Evolutionary conservation across 1,140 invertebrate genomes (phyloP), one percentile per base, ranked within the genome.

Genomic region (Aphidius gifuensis): DNA sequence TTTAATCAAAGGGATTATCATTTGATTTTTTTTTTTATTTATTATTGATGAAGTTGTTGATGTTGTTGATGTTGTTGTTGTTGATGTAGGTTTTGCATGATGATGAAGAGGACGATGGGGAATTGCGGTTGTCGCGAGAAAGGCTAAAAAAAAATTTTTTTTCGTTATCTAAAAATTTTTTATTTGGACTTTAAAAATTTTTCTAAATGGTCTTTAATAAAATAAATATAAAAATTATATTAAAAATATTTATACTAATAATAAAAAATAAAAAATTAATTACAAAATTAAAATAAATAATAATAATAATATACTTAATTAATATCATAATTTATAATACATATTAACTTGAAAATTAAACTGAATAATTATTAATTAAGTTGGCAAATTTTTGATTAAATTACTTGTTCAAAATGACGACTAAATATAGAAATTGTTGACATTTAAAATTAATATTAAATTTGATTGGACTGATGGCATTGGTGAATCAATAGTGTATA

Each of bases 31-130:
- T 32, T 32, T 32, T 32, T 32, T 32, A 32, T 32, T 32, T 32
- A 32, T 32, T 32, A 32, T 32, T 32, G 23, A 32, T 32, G 23
- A 23, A n/a, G n/a, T n/a, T 23, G 23, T 23, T 23, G 23, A 32
- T 32, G 69, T 69, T 60, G 64, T 65, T 56, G 38, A 66, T 63
- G 54, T 48, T 51, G 55, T 48, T 51, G 55, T 61, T 49, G 62
- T 69, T 57, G 51, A 65, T 49, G 64, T 71, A 73, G 72, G 71
- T 78, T 79, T 79, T 67, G 68, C 71, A 61, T 78, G 75, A 76
- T 79, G 76, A 78, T 80, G 75, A 77, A 79, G 74, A 74, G 80
- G 79, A 71, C 80, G 80, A 78, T 80, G 76, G 76, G 80, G 75
- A 75, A 72, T 77, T 74, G 76, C 79, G 73, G 72, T 79, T 71